These are phyloP conservation scores for Clarias fuscus DNA, from an alignment of 2,797 vertebrate species.

Conservation along the genomic window DNA sequence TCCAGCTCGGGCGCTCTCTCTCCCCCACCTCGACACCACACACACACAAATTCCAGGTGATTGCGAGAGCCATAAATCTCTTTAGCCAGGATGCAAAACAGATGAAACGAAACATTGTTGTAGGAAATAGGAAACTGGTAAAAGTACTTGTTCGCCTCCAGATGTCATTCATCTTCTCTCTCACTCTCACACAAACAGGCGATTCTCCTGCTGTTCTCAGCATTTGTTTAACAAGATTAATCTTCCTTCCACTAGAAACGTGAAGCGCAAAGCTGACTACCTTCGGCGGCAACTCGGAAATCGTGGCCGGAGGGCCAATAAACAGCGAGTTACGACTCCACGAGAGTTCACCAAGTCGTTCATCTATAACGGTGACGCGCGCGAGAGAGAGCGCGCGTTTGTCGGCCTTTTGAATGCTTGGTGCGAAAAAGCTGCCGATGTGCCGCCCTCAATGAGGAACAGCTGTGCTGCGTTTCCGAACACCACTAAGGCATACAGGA, in stretches of 20 bases:
- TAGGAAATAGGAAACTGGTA: not conserved
- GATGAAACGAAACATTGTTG: not conserved
- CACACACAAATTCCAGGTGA: not conserved
- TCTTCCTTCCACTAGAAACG: slow-evolving; percentile 11
- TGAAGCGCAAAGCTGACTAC: slow-evolving; percentile 9
- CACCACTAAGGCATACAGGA: not conserved
- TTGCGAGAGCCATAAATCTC: not conserved
- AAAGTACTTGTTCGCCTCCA: slow-evolving; percentile 1
- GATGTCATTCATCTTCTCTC: slow-evolving; percentile 14
- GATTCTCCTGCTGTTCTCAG: slow-evolving; percentile 11
- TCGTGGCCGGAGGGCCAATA: not conserved
- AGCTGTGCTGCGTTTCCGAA: slow-evolving; percentile 4
- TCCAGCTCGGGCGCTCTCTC: not conserved
- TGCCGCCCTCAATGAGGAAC: not conserved
- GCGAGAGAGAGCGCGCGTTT: not conserved
- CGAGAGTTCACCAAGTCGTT: not conserved
- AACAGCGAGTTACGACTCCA: not conserved
- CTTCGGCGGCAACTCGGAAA: not conserved
- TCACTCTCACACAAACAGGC: not conserved
- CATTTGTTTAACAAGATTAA: slow-evolving; percentile 3
- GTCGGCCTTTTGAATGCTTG: not conserved
- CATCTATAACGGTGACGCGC: not conserved
- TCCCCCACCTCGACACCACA: slow-evolving; percentile 35
- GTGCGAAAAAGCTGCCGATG: slow-evolving; percentile 9
- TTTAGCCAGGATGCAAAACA: not conserved